phyloP scores from a whole-genome alignment of 2,113 vertebrate species.

The Carassius auratus region DNA sequence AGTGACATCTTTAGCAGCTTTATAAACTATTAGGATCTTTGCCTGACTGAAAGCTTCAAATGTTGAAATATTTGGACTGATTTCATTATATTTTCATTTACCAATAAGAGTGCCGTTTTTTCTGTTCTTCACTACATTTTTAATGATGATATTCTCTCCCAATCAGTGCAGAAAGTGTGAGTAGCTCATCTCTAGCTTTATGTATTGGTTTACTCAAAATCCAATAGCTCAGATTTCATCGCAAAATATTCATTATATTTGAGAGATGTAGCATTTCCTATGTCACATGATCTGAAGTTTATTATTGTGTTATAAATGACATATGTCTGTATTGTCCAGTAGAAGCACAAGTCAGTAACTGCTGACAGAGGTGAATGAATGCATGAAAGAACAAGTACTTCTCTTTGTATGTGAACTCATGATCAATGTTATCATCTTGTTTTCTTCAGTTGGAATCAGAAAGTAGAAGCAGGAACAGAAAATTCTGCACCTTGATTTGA shows the following conservation, averaged over 20 bases:
- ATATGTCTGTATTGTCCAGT: background rate
- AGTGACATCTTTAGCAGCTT: background rate
- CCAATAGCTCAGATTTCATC: background rate
- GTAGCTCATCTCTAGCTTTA: background rate
- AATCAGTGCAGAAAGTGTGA: background rate
- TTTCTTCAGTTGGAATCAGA: slow-evolving; percentile 3
- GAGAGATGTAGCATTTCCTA: background rate
- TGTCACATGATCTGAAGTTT: background rate
- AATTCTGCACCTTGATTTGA: background rate
- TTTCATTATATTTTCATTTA: background rate
- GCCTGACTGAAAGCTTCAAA: background rate
- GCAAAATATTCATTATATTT: background rate
- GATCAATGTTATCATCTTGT: slow-evolving; percentile 26
- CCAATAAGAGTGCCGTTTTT: background rate
- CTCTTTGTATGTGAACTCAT: background rate
- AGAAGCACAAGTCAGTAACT: background rate
- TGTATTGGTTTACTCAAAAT: slow-evolving; percentile 1
- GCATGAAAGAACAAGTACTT: slow-evolving; percentile 27
- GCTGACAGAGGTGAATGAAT: slow-evolving; percentile 3
- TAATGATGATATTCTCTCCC: background rate
- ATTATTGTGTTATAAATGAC: background rate
- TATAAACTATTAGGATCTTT: background rate
- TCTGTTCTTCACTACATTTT: background rate
- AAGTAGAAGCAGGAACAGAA: slow-evolving; percentile 6
- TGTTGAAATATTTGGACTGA: background rate